Percentiles rank a stretch among this genome's conserved stretches.
phyloP scores from a whole-genome alignment of 2,888 invertebrate genomes.

The Unio delphinus region DNA sequence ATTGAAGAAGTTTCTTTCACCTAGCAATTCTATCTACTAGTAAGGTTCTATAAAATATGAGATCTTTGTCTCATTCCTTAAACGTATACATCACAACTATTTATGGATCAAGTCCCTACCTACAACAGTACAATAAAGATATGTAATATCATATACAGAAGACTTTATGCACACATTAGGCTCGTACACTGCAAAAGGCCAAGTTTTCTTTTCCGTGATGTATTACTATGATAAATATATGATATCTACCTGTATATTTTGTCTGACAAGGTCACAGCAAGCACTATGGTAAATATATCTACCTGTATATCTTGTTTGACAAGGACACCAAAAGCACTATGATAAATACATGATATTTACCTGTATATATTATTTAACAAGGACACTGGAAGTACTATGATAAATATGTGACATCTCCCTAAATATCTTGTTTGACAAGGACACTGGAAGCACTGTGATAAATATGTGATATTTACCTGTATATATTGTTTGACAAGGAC shows the following conservation, averaged over 20 bases:
- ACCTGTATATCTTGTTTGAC: slow-evolving; percentile 92
- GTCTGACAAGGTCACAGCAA: not conserved
- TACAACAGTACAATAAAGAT: too few relatives aligned
- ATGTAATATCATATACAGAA: too few relatives aligned
- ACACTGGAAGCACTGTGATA: slow-evolving; percentile 82
- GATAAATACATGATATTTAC: too few relatives aligned
- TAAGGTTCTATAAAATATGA: too few relatives aligned
- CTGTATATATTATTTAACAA: not conserved
- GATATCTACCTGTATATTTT: not conserved
- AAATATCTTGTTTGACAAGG: slow-evolving; percentile 91
- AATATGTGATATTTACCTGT: too few relatives aligned
- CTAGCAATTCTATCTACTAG: too few relatives aligned
- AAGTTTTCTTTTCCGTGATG: slow-evolving; percentile 80
- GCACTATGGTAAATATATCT: slow-evolving; percentile 19
- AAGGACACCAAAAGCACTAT: slow-evolving; percentile 86
- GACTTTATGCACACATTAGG: too few relatives aligned
- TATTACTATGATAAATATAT: not conserved
- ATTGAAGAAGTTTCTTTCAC: too few relatives aligned
- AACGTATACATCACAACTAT: too few relatives aligned
- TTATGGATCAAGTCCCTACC: too few relatives aligned
- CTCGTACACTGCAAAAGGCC: slow-evolving; percentile 78
- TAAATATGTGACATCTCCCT: slow-evolving; percentile 74
- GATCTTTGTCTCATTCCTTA: too few relatives aligned
- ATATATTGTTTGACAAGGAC: not conserved
- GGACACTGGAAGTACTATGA: not conserved